A percentile compares a stretch with the other conserved stretches of the same genome.
These are phyloP conservation scores for Nebria brevicollis DNA, from an alignment of 2,888 invertebrate species.

Conservation along the genomic window DNA sequence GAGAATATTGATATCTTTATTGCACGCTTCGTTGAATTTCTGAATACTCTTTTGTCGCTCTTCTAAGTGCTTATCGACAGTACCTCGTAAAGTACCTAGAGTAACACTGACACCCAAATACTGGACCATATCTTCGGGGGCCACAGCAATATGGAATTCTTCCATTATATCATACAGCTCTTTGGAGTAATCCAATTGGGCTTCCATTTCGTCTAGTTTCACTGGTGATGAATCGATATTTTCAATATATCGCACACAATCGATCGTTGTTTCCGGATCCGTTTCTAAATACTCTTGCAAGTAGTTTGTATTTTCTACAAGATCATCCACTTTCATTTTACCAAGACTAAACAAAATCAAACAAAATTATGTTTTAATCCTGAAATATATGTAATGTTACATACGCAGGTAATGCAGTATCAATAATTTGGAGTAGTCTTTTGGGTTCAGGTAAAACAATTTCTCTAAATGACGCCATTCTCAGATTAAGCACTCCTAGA, in stretches of 20 bases:
- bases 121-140: slow-evolving; percentile 76
- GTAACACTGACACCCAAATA: slow-evolving; percentile 72
- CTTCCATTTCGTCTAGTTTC: slow-evolving; percentile 76
- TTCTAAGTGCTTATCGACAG: slow-evolving; percentile 76
- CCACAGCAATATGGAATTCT: slow-evolving; percentile 77
- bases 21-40: slow-evolving; percentile 77
- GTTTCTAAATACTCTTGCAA: slow-evolving; percentile 72
- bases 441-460: slow-evolving; percentile 77
- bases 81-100: slow-evolving; percentile 72
- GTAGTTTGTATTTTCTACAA: slow-evolving; percentile 71
- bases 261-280: slow-evolving; percentile 76
- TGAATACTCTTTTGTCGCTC: slow-evolving; percentile 76
- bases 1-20: slow-evolving; percentile 80
- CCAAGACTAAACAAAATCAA: slow-evolving; percentile 65
- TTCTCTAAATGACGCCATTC: slow-evolving; percentile 76
- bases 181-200: slow-evolving; percentile 80
- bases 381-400: slow-evolving; percentile 50
- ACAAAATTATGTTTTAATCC: background rate
- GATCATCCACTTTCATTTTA: slow-evolving; percentile 66
- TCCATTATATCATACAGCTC: slow-evolving; percentile 87
- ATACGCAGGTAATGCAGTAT: slow-evolving; percentile 74
- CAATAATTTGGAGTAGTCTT: slow-evolving; percentile 73
- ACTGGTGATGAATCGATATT: slow-evolving; percentile 75
- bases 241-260: slow-evolving; percentile 76
- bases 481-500: slow-evolving; percentile 78